Conservation (phyloP, 1,140 invertebrate species). For the Rhopalosiphum padi region DNA sequence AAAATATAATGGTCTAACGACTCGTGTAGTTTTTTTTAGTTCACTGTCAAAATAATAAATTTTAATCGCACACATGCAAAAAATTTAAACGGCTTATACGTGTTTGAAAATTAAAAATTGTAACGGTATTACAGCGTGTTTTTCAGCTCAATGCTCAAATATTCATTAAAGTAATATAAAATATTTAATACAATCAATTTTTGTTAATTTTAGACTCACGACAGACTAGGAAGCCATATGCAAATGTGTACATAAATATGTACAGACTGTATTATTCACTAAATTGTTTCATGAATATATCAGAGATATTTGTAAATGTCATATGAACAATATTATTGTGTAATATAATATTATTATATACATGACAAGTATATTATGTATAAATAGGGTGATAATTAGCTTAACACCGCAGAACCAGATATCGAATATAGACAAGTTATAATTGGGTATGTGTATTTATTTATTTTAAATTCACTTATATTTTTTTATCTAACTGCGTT, state of each 20-base stretch:
- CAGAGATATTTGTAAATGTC: not conserved
- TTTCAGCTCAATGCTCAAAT: too few relatives aligned
- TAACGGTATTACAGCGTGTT: too few relatives aligned
- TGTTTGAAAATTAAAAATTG: not conserved
- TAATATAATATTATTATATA: not conserved
- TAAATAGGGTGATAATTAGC: not conserved
- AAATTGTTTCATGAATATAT: not conserved
- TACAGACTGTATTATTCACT: not conserved
- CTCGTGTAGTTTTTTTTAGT: not conserved
- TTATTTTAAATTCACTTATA: not conserved
- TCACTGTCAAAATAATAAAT: too few relatives aligned
- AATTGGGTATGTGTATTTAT: not conserved
- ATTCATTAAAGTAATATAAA: not conserved
- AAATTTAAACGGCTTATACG: too few relatives aligned
- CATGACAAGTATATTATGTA: not conserved
- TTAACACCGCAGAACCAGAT: too few relatives aligned
- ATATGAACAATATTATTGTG: not conserved
- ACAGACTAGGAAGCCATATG: not conserved
- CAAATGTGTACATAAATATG: not conserved
- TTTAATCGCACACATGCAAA: too few relatives aligned
- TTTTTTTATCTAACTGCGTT: not conserved
- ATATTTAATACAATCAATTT: not conserved
- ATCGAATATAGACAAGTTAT: too few relatives aligned
- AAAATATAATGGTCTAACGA: not conserved
- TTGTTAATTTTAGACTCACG: not conserved